A percentile compares a stretch with the other conserved stretches of the same genome.
Evolutionary conservation across 2,797 vertebrate genomes (phyloP).

Genomic region (Eospalax fontanierii): DNA sequence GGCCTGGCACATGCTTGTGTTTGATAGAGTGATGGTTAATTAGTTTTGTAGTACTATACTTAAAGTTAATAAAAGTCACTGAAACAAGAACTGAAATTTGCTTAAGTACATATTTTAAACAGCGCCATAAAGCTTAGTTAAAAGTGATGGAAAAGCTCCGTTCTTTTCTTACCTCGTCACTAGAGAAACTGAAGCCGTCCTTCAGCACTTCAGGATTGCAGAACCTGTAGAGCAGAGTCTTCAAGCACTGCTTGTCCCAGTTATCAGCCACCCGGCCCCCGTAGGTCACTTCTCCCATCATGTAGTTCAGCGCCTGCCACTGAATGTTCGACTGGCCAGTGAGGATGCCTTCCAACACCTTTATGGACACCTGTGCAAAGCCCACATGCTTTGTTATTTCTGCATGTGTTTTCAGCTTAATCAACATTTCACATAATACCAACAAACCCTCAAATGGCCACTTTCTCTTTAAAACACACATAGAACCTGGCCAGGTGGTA

Average conservation of each 20-base stretch:
- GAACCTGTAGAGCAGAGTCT: constrained; percentile 84
- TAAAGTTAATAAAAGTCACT: neutral
- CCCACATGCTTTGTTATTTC: neutral
- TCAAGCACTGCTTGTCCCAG: constrained; percentile 87
- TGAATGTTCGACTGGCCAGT: constrained; percentile 53
- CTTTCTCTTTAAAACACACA: constrained; percentile 5
- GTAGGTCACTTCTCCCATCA: constrained; percentile 86
- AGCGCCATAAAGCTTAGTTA: neutral
- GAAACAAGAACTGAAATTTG: neutral
- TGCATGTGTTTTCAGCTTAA: neutral
- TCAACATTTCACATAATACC: neutral
- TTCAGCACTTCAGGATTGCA: constrained; percentile 82
- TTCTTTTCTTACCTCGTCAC: constrained; percentile 78
- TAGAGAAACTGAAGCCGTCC: constrained; percentile 79
- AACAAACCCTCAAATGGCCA: neutral
- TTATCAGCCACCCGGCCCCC: constrained; percentile 86
- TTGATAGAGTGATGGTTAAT: neutral
- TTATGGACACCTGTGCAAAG: constrained; percentile 85
- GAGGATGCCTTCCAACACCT: constrained; percentile 80
- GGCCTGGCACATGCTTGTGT: neutral
- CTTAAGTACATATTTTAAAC: neutral
- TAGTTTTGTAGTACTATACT: neutral
- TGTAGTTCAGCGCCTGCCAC: constrained; percentile 82
- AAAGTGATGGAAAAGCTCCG: neutral
- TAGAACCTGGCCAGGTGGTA: neutral